A percentile compares a stretch with the other conserved stretches of the same genome.
Evolutionary conservation across 2,797 vertebrate species (phyloP).

Genomic region (Pangasius mekongensis): DNA sequence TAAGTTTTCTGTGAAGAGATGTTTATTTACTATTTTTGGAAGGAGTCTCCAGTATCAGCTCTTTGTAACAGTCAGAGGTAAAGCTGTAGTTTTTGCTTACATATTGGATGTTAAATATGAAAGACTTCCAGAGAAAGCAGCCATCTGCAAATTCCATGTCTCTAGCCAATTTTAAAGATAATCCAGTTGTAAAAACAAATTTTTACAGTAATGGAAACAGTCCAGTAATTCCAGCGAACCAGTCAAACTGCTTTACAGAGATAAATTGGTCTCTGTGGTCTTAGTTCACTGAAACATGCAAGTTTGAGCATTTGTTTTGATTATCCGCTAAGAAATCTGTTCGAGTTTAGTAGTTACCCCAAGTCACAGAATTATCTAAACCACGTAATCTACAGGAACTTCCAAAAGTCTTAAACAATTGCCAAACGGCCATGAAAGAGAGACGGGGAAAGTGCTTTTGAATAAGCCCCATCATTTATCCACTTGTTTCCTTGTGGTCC

Average conservation of each 20-base stretch:
- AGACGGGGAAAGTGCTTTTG: not conserved
- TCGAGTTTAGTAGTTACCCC: not conserved
- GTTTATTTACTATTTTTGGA: too few species aligned
- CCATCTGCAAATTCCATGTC: not conserved
- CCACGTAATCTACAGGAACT: not conserved
- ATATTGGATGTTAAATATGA: not conserved
- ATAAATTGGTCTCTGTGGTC: not conserved
- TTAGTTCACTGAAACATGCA: not conserved
- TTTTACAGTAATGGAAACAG: constrained; percentile 7
- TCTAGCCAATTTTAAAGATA: not conserved
- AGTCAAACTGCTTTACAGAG: not conserved
- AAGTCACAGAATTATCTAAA: not conserved
- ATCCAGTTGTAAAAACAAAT: not conserved
- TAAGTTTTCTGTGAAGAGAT: too few species aligned
- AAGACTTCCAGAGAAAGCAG: not conserved
- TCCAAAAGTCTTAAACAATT: not conserved
- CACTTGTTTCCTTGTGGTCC: not conserved
- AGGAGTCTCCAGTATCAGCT: too few species aligned
- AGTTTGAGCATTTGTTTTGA: not conserved
- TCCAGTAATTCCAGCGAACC: not conserved
- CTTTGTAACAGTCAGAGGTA: too few species aligned
- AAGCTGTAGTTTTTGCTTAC: not conserved
- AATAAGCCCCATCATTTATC: not conserved
- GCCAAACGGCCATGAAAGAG: not conserved
- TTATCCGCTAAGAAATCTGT: not conserved